phyloP scores from a whole-genome alignment of 2,888 invertebrate species.

The Bruchidius siliquastri region DNA sequence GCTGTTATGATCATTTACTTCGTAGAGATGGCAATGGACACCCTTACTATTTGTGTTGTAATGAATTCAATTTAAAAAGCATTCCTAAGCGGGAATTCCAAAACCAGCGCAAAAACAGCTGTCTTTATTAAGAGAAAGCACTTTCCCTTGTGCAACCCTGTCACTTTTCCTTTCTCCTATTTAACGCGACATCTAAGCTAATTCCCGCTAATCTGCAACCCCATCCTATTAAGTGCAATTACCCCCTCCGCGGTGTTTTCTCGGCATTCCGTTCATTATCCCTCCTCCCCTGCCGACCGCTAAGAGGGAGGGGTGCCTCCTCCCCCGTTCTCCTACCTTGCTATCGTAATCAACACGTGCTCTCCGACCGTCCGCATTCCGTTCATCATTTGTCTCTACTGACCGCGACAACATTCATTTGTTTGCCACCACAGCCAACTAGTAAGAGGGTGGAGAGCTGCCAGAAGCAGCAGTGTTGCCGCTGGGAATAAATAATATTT shows the following conservation, averaged over 20 bases:
- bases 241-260: slow-evolving; percentile 6
- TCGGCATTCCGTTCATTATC: slow-evolving; percentile 17
- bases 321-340: slow-evolving; percentile 6
- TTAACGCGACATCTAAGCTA: neutral
- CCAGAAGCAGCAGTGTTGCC: slow-evolving; percentile 1
- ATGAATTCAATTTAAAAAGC: too few species aligned
- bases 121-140: too few species aligned
- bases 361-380: slow-evolving; percentile 10
- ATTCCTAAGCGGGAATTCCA: too few species aligned
- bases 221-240: neutral
- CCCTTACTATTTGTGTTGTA: too few species aligned
- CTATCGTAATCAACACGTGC: slow-evolving; percentile 24
- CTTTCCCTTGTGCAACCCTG: neutral
- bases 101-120: too few species aligned
- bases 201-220: neutral
- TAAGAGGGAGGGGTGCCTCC: slow-evolving; percentile 1
- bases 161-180: neutral
- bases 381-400: slow-evolving; percentile 24
- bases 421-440: slow-evolving; percentile 27
- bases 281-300: slow-evolving; percentile 7
- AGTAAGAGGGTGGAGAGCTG: neutral
- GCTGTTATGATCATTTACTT: too few species aligned
- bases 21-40: too few species aligned
- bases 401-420: slow-evolving; percentile 29
- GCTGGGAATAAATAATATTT: slow-evolving; percentile 15